Evolutionary conservation across 2,113 vertebrate genomes (phyloP).

Genomic region (Catharus minimus): DNA sequence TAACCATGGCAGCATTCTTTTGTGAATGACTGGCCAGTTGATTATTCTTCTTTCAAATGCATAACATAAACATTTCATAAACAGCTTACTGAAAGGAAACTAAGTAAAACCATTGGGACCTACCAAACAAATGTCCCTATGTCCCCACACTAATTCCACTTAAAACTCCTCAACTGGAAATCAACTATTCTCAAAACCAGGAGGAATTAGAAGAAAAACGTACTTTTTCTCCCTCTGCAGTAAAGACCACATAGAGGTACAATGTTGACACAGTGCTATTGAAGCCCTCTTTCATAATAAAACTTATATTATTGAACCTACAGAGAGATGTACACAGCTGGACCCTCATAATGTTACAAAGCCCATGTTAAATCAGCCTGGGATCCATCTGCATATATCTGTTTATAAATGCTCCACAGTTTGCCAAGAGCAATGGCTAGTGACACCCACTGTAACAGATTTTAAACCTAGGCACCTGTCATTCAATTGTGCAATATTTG

Average conservation of each 20-base stretch:
- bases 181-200: background rate
- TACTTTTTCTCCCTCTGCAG: background rate
- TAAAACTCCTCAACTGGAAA: background rate
- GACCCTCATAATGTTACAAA: background rate
- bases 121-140: background rate
- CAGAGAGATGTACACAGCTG: background rate
- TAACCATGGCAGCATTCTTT: background rate
- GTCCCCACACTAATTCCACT: background rate
- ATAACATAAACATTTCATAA: background rate
- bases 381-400: background rate
- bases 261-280: background rate
- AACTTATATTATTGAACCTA: background rate
- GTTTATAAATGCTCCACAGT: background rate
- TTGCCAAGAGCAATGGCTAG: background rate
- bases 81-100: background rate
- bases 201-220: background rate
- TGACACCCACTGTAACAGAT: background rate
- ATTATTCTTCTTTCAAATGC: background rate
- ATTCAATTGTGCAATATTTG: background rate
- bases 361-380: background rate
- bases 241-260: background rate
- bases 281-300: background rate
- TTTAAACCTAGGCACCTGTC: background rate
- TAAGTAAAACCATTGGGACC: background rate
- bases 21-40: background rate